These are phyloP conservation scores for Tiliacea citrago DNA, from an alignment of 2,888 invertebrate genomes.

Conservation along the genomic window DNA sequence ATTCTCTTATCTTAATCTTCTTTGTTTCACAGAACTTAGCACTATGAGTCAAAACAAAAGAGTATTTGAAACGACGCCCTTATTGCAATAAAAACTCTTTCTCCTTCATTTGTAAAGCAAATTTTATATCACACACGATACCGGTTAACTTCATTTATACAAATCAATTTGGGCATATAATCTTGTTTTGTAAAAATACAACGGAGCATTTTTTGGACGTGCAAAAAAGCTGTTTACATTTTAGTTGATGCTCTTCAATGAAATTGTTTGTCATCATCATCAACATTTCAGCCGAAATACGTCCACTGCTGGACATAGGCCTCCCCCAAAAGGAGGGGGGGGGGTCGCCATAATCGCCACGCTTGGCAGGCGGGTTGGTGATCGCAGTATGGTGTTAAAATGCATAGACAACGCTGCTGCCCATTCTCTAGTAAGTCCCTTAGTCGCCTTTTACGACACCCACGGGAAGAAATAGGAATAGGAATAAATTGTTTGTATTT, in stretches of 20 bases:
- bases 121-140: conserved; percentile 11
- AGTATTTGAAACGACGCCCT: neutral
- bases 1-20: neutral
- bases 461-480: too few relatives aligned
- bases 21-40: neutral
- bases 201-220: neutral
- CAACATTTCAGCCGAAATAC: too few relatives aligned
- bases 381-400: too few relatives aligned
- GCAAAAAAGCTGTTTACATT: neutral
- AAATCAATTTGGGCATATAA: conserved; percentile 1
- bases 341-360: too few relatives aligned
- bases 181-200: neutral
- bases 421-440: too few relatives aligned
- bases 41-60: too few relatives aligned
- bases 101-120: conserved; percentile 25
- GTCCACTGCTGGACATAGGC: too few relatives aligned
- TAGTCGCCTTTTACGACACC: too few relatives aligned
- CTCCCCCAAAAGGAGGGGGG: too few relatives aligned
- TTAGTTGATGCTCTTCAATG: neutral
- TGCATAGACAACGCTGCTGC: too few relatives aligned
- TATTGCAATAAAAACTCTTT: conserved; percentile 16
- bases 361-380: too few relatives aligned
- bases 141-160: conserved; percentile 22
- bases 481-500: neutral
- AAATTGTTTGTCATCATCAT: neutral